Evolutionary conservation across 1,140 invertebrate genomes (phyloP), one percentile per base, ranked within the genome.

Genomic region (Zaprionus ornatus): DNA sequence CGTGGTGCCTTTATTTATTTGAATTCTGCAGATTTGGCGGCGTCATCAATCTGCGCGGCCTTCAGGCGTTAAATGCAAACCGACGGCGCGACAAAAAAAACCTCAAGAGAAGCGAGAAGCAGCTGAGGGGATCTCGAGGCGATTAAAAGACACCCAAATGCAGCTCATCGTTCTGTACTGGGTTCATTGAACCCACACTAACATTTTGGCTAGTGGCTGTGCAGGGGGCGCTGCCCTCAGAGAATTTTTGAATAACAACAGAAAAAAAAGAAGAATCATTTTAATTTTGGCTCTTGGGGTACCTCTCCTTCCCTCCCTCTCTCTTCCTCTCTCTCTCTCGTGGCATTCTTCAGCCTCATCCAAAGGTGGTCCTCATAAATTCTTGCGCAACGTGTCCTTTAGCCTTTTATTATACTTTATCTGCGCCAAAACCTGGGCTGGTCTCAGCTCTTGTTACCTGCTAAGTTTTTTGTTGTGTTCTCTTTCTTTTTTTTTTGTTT

Each of bases 361-460:
- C 69, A 66, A 74, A 84, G 85, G 85, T 90, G 85, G 85, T 85
- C 85, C 80, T 68, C 68, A 85, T 79, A 90, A 90, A 90, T 90
- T 90, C 72, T 78, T 75, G 61, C 54, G 66, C 82, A 88, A 86
- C 83, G 84, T 88, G 85, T 90, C 85, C 85, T 90, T 88, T 88
- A 90, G 85, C 76, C 81, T 82, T 90, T 90, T 85, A 79, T 90
- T 90, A 85, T 90, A 73, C 75, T 78, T 87, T 83, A 66, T 83
- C 64, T 52, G 19, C 27, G 74, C 42, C 29, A 9, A 9, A 29
- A 29, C 29, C 3, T 32, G 15, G 63, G 62, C 45, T 60, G 61
- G 62, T 50, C 32, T 21, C 21, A 23, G 37, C 45, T 64, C 50
- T 48, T 71, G 40, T 74, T 71, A 12, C 15, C 48, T 42, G 1